These are phyloP conservation scores for Latrodectus hesperus DNA, from an alignment of 2,888 invertebrate species.

Conservation along the genomic window DNA sequence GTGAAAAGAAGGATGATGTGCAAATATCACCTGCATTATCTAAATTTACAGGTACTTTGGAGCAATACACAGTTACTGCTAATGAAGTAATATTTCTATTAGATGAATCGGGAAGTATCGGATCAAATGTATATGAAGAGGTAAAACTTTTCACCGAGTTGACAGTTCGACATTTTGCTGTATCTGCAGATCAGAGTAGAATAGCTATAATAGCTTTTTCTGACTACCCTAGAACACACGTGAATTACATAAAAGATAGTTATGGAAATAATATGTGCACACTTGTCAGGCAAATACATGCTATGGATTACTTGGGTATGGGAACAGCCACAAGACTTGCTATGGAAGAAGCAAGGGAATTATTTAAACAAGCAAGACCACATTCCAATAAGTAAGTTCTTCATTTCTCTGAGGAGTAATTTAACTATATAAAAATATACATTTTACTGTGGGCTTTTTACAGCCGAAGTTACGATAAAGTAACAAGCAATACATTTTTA, in stretches of 20 bases:
- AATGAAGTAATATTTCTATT: conserved; percentile 59
- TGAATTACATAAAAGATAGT: conserved; percentile 39
- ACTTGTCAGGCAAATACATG: conserved; percentile 18
- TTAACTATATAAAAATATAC: too few species aligned
- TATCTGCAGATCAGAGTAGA: conserved; percentile 30
- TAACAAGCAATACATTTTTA: too few species aligned
- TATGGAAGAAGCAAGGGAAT: conserved; percentile 19
- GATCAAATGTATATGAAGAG: conserved; percentile 13
- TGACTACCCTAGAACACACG: background rate
- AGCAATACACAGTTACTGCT: conserved; percentile 19
- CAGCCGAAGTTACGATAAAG: too few species aligned
- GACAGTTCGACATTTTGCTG: conserved; percentile 32
- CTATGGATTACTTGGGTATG: conserved; percentile 20
- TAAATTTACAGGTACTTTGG: conserved; percentile 37
- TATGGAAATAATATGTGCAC: conserved; percentile 61
- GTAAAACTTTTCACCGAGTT: conserved; percentile 55
- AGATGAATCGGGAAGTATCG: conserved; percentile 67
- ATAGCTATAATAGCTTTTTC: conserved; percentile 52
- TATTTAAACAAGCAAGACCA: conserved; percentile 25
- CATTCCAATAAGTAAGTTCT: conserved; percentile 49
- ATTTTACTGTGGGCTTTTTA: too few species aligned
- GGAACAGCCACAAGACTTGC: conserved; percentile 37
- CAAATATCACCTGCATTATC: background rate
- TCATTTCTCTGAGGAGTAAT: background rate
- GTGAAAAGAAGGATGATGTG: background rate